phyloP scores from a whole-genome alignment of 2,797 vertebrate genomes.

The Esox lucius region DNA sequence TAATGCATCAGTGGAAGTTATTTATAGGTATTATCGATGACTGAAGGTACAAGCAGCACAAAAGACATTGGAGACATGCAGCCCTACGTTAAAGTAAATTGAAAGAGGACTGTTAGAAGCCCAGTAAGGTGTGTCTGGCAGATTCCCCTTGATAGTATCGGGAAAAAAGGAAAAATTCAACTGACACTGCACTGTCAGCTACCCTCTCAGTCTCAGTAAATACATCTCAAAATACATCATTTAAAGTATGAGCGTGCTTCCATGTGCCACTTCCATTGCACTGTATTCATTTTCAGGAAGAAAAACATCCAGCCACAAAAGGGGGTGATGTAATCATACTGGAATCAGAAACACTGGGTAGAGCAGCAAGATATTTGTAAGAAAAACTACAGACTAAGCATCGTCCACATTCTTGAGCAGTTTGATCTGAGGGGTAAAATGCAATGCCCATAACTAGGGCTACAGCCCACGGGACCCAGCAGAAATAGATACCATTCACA shows the following conservation, averaged over 20 bases:
- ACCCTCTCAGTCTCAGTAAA: neutral
- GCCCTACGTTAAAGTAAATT: neutral
- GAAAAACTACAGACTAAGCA: constrained; percentile 28
- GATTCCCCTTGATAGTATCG: constrained; percentile 2
- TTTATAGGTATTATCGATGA: neutral
- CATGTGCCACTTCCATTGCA: constrained; percentile 34
- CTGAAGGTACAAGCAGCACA: neutral
- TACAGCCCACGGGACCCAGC: constrained; percentile 59
- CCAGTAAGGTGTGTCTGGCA: constrained; percentile 3
- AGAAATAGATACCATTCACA: constrained; percentile 71
- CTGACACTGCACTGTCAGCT: neutral
- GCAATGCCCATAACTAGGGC: constrained; percentile 47
- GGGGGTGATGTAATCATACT: constrained; percentile 37
- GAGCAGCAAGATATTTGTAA: constrained; percentile 14
- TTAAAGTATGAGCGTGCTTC: constrained; percentile 5
- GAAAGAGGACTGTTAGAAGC: neutral
- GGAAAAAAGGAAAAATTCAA: neutral
- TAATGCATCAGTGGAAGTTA: neutral
- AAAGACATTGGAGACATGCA: neutral
- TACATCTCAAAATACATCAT: neutral
- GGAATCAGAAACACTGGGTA: constrained; percentile 28
- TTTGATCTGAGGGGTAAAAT: constrained; percentile 63
- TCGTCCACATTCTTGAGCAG: constrained; percentile 41
- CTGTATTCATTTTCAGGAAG: constrained; percentile 17
- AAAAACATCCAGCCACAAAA: constrained; percentile 14